Evolutionary conservation across 1,140 invertebrate species (phyloP).

Genomic region (Idris sp.): DNA sequence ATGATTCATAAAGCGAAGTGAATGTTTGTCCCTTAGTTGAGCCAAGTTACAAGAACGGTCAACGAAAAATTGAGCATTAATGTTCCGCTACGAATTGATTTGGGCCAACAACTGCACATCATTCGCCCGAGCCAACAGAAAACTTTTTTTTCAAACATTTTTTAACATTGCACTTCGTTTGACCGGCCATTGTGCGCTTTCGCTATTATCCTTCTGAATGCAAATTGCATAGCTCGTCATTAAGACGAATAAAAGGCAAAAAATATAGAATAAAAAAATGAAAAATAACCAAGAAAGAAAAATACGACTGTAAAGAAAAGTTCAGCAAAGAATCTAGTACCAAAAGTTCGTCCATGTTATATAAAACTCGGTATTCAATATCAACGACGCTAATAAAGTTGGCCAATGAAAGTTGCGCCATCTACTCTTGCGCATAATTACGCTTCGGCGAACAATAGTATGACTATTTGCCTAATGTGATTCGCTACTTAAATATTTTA

Average conservation of each 20-base stretch:
- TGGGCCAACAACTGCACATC: background rate
- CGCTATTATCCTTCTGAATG: conserved; percentile 2
- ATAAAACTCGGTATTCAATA: conserved; percentile 20
- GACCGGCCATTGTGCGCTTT: conserved; percentile 1
- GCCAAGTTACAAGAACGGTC: conserved; percentile 19
- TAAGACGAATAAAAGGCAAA: background rate
- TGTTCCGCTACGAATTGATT: conserved; percentile 17
- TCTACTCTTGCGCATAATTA: conserved; percentile 63
- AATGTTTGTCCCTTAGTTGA: conserved; percentile 34
- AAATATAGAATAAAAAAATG: too few relatives aligned
- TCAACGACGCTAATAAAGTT: conserved; percentile 21
- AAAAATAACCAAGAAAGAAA: conserved; percentile 22
- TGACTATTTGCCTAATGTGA: conserved; percentile 72
- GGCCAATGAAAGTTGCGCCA: conserved; percentile 44
- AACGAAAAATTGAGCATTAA: conserved; percentile 1
- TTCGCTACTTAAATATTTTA: conserved; percentile 75
- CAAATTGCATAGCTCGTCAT: background rate
- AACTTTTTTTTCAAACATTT: background rate
- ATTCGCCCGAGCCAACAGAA: conserved; percentile 4
- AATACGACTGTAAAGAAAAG: conserved; percentile 15
- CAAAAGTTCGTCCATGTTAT: conserved; percentile 24
- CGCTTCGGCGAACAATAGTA: conserved; percentile 71
- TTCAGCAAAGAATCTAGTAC: conserved; percentile 14
- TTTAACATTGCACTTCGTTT: conserved; percentile 11
- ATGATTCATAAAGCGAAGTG: conserved; percentile 38